These are phyloP conservation scores for Cathartes aura DNA, from an alignment of 2,113 vertebrate species.

Conservation along the genomic window DNA sequence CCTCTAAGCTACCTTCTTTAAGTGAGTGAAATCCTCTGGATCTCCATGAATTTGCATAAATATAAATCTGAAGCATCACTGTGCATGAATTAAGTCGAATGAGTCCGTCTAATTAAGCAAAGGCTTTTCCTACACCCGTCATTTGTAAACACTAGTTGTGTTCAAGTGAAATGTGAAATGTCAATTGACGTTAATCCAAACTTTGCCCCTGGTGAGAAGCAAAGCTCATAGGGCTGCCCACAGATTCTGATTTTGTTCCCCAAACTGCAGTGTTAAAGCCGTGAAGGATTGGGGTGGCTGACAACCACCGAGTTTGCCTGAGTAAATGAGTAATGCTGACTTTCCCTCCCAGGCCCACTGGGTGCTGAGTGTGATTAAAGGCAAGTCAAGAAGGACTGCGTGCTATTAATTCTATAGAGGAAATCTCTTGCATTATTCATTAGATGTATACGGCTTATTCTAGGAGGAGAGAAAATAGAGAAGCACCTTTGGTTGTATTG, in stretches of 20 bases:
- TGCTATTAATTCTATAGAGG: conserved; percentile 46
- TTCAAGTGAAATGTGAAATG: neutral
- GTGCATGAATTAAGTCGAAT: neutral
- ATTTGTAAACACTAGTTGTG: neutral
- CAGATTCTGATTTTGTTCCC: neutral
- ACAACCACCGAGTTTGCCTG: neutral
- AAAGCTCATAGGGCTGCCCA: neutral
- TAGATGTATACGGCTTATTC: neutral
- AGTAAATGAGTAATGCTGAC: neutral
- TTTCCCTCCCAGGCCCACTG: conserved; percentile 11
- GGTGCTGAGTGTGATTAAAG: conserved; percentile 47
- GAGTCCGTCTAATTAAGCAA: neutral
- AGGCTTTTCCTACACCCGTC: neutral
- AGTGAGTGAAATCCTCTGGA: neutral
- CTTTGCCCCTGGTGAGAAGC: neutral
- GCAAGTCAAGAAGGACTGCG: neutral
- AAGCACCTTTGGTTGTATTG: conserved; percentile 34
- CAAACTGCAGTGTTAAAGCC: fast-evolving
- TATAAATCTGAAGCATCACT: neutral
- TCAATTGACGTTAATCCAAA: neutral
- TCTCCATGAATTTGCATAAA: neutral
- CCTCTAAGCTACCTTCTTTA: neutral
- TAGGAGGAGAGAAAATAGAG: conserved; percentile 1
- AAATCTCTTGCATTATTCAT: conserved; percentile 50
- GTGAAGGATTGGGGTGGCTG: neutral